These are phyloP conservation scores for Lanius ludovicianus DNA, from an alignment of 2,113 vertebrate genomes.

Conservation along the genomic window DNA sequence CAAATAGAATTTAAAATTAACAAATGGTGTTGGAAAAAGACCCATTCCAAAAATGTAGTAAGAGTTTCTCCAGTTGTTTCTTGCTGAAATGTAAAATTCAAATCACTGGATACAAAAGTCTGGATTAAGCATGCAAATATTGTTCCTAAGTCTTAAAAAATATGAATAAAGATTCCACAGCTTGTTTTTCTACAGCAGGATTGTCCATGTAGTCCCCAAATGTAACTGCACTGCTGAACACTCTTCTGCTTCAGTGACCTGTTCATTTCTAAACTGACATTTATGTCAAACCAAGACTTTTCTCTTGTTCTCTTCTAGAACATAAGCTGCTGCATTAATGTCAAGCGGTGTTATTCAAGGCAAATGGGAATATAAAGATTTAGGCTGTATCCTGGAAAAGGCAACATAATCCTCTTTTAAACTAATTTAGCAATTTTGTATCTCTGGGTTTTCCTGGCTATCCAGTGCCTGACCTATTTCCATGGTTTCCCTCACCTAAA, in stretches of 20 bases:
- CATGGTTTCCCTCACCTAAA: background rate
- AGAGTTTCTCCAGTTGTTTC: background rate
- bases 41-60: background rate
- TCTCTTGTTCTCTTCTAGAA: conserved; percentile 12
- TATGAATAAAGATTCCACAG: background rate
- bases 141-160: background rate
- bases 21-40: background rate
- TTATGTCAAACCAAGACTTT: conserved; percentile 40
- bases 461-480: background rate
- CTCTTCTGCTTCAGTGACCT: conserved; percentile 20
- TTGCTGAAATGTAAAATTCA: background rate
- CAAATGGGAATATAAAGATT: conserved; percentile 37
- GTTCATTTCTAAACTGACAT: conserved; percentile 26
- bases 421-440: conserved; percentile 15
- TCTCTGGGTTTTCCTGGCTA: background rate
- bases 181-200: background rate
- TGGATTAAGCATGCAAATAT: background rate
- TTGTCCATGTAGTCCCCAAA: background rate
- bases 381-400: conserved; percentile 24
- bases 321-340: conserved; percentile 46
- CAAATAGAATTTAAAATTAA: background rate
- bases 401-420: conserved; percentile 21
- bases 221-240: background rate
- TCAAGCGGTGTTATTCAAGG: conserved; percentile 42
- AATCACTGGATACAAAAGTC: background rate